These are phyloP conservation scores for Parnassius apollo DNA, from an alignment of 2,888 invertebrate species.

Conservation along the genomic window DNA sequence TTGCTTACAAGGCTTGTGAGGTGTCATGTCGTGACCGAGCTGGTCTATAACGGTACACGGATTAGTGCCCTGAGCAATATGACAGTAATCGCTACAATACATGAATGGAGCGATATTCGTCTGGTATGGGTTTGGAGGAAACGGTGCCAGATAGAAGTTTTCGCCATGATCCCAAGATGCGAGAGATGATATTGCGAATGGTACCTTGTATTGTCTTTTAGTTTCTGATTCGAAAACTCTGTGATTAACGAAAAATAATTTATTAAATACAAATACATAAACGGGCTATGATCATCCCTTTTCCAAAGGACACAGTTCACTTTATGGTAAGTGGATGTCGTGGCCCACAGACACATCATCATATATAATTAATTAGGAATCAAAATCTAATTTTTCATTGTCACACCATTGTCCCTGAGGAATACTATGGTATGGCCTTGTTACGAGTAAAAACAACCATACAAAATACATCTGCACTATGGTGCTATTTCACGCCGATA, in stretches of 20 bases:
- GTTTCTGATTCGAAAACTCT: slow-evolving; percentile 69
- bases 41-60: slow-evolving; percentile 66
- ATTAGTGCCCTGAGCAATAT: slow-evolving; percentile 63
- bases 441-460: too few species aligned
- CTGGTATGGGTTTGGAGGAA: slow-evolving; percentile 68
- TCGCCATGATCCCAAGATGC: slow-evolving; percentile 66
- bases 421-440: too few species aligned
- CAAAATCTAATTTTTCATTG: too few species aligned
- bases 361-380: too few species aligned
- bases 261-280: too few species aligned
- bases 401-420: too few species aligned
- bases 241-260: slow-evolving; percentile 28
- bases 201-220: slow-evolving; percentile 59
- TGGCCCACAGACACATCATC: too few species aligned
- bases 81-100: slow-evolving; percentile 76
- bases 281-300: too few species aligned
- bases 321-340: too few species aligned
- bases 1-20: slow-evolving; percentile 48
- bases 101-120: slow-evolving; percentile 72
- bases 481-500: too few species aligned
- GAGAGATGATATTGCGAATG: slow-evolving; percentile 53
- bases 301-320: too few species aligned
- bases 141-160: slow-evolving; percentile 59
- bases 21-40: slow-evolving; percentile 43
- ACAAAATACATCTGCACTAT: too few species aligned